These are phyloP conservation scores for Drosophila incognita DNA, from an alignment of 2,888 invertebrate genomes.

Conservation along the genomic window DNA sequence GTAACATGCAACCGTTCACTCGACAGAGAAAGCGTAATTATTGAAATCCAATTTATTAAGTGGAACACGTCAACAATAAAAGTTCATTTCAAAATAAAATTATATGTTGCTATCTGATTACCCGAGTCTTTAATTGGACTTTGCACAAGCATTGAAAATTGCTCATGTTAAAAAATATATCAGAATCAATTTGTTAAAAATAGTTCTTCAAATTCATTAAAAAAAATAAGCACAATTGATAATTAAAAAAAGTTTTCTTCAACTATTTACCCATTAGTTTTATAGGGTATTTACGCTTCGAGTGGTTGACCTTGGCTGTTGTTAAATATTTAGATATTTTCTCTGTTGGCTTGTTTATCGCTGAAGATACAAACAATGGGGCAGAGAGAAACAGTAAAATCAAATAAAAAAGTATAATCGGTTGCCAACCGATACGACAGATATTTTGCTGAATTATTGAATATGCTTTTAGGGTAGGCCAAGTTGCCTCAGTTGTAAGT, in stretches of 20 bases:
- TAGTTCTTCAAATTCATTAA: too few relatives aligned
- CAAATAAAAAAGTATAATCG: constrained; percentile 49
- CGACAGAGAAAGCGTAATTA: constrained; percentile 3
- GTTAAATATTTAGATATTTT: constrained; percentile 13
- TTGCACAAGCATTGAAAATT: neutral
- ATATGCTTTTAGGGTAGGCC: constrained; percentile 68
- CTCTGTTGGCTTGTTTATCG: constrained; percentile 17
- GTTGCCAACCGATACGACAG: constrained; percentile 54
- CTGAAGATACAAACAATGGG: constrained; percentile 3
- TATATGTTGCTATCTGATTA: neutral
- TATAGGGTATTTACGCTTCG: constrained; percentile 6
- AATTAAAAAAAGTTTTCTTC: neutral
- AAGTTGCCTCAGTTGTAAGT: constrained; percentile 9
- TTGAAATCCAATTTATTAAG: constrained; percentile 3
- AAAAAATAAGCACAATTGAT: too few relatives aligned
- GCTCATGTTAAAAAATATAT: too few relatives aligned
- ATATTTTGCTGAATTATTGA: constrained; percentile 69
- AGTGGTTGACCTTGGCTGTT: neutral
- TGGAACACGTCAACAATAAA: neutral
- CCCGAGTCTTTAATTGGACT: neutral
- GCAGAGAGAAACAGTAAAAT: constrained; percentile 9
- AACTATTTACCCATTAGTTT: too few relatives aligned
- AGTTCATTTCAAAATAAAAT: neutral
- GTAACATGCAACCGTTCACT: constrained; percentile 19
- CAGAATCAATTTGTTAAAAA: neutral